phyloP scores from a whole-genome alignment of 2,797 vertebrate species.

The Hyperoplus lanceolatus region DNA sequence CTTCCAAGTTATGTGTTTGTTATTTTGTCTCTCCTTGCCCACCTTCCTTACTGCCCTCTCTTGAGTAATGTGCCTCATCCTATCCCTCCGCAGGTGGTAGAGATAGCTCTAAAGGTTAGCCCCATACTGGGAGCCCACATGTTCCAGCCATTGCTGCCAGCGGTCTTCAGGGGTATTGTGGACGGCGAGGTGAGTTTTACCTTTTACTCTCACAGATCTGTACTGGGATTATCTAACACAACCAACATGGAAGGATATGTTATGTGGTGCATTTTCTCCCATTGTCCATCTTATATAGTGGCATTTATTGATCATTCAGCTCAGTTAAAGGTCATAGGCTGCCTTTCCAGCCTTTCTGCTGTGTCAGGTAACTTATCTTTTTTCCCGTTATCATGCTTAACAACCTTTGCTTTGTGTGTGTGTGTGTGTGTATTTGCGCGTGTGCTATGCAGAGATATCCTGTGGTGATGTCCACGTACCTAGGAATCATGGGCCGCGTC shows the following conservation, averaged over 20 bases:
- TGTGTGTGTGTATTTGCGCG: slow-evolving; percentile 46
- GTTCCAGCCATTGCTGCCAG: slow-evolving; percentile 94
- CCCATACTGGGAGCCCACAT: slow-evolving; percentile 92
- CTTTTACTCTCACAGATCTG: slow-evolving; percentile 3
- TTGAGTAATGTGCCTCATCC: slow-evolving; percentile 30
- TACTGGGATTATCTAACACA: slow-evolving; percentile 5
- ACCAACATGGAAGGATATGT: slow-evolving; percentile 4
- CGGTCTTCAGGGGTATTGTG: slow-evolving; percentile 92
- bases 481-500: slow-evolving; percentile 93
- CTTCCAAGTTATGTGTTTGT: slow-evolving; percentile 6
- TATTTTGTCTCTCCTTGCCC: slow-evolving; percentile 7
- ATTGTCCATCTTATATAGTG: not conserved
- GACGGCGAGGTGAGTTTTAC: slow-evolving; percentile 92
- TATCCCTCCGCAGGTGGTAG: slow-evolving; percentile 89
- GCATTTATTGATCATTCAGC: slow-evolving; percentile 47
- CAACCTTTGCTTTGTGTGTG: slow-evolving; percentile 20
- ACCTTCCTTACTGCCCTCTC: slow-evolving; percentile 16
- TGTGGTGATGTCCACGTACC: slow-evolving; percentile 96
- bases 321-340: slow-evolving; percentile 34
- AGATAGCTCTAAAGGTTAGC: slow-evolving; percentile 95
- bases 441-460: slow-evolving; percentile 89
- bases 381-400: slow-evolving; percentile 20
- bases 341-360: slow-evolving; percentile 32
- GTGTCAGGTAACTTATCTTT: slow-evolving; percentile 23
- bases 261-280: not conserved